Evolutionary conservation across 1,140 invertebrate species (phyloP).

Genomic region (Globodera ellingtonae): DNA sequence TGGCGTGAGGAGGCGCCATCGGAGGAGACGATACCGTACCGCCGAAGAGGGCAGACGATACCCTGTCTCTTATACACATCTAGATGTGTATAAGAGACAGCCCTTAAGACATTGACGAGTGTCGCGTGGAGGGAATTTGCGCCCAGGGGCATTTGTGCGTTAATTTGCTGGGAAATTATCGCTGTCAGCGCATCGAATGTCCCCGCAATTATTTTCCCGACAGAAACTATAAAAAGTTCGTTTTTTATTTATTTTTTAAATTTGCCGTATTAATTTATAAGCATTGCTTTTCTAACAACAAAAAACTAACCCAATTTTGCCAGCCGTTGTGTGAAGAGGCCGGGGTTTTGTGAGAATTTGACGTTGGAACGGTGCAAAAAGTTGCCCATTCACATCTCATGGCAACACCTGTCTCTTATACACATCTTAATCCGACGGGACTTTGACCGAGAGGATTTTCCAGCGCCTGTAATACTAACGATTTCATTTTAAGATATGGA

Average conservation of each 20-base stretch:
- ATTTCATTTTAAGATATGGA: constrained; percentile 39
- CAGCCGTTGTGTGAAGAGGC: constrained; percentile 59
- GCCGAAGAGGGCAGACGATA: background rate
- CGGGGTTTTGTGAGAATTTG: constrained; percentile 46
- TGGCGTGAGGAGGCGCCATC: constrained; percentile 24
- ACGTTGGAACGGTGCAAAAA: constrained; percentile 49
- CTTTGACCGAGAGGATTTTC: too few relatives aligned
- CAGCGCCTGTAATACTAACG: background rate
- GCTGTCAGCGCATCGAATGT: constrained; percentile 83
- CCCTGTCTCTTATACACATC: too few relatives aligned
- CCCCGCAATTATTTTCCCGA: constrained; percentile 79
- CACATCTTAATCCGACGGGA: too few relatives aligned
- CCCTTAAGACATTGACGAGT: constrained; percentile 66
- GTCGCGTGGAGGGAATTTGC: constrained; percentile 45
- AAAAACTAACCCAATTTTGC: constrained; percentile 27
- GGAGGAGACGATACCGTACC: constrained; percentile 19
- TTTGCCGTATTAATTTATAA: background rate
- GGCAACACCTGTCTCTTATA: too few relatives aligned
- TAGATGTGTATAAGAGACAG: too few relatives aligned
- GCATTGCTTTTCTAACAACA: constrained; percentile 18
- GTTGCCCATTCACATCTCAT: constrained; percentile 60
- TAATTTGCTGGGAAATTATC: constrained; percentile 79
- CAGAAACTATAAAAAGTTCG: constrained; percentile 76
- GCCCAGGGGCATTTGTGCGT: constrained; percentile 65
- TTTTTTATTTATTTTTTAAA: constrained; percentile 8